These are phyloP conservation scores for Bos indicus DNA, from an alignment of 2,113 vertebrate species.

Conservation along the genomic window DNA sequence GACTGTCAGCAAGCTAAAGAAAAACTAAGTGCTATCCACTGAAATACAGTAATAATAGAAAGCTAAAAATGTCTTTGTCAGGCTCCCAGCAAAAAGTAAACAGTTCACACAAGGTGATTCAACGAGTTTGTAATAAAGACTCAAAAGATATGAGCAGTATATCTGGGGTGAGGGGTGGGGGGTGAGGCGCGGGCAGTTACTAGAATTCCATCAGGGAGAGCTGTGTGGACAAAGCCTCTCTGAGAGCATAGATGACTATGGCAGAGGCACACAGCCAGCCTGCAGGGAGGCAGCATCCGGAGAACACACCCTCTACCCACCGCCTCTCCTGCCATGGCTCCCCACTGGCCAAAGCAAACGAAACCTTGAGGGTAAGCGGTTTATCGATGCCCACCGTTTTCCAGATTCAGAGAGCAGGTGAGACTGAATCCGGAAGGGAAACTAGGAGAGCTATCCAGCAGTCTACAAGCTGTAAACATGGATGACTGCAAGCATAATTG, in stretches of 20 bases:
- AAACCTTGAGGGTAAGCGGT: not conserved
- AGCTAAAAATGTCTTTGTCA: not conserved
- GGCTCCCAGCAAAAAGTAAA: not conserved
- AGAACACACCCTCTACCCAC: not conserved
- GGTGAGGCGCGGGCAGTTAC: too few species aligned
- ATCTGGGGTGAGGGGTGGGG: accelerated
- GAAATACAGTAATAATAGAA: not conserved
- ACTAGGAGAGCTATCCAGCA: not conserved
- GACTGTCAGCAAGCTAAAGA: not conserved
- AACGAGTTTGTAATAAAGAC: not conserved
- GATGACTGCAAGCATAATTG: not conserved
- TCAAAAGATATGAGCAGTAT: not conserved
- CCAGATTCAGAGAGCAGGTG: not conserved
- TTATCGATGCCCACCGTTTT: not conserved
- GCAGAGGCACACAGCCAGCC: not conserved
- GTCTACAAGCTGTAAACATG: not conserved
- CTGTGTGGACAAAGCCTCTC: not conserved
- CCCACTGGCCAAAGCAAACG: not conserved
- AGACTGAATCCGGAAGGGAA: not conserved
- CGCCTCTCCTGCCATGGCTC: not conserved
- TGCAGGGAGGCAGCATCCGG: not conserved
- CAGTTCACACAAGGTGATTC: not conserved
- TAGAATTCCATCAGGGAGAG: not conserved
- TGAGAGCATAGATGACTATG: not conserved
- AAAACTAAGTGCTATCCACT: not conserved